These are phyloP conservation scores for Heliconius charithonia DNA, from an alignment of 2,888 invertebrate genomes.

Conservation along the genomic window DNA sequence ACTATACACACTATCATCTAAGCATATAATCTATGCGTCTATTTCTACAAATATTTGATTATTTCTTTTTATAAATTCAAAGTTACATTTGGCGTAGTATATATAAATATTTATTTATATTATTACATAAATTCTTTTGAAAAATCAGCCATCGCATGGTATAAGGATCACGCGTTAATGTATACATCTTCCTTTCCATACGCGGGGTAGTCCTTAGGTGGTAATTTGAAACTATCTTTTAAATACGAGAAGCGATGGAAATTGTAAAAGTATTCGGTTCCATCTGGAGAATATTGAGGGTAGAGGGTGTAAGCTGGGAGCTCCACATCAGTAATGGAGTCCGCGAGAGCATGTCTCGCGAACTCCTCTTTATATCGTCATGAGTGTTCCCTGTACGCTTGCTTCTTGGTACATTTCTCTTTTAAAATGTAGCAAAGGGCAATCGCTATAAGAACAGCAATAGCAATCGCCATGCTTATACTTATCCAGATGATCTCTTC, in stretches of 20 bases:
- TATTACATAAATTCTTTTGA: constrained; percentile 28
- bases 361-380: constrained; percentile 84
- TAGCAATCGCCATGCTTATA: constrained; percentile 93
- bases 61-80: constrained; percentile 39
- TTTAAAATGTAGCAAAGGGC: constrained; percentile 92
- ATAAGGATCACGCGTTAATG: constrained; percentile 70
- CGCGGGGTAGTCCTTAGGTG: constrained; percentile 73
- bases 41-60: constrained; percentile 39
- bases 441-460: constrained; percentile 91
- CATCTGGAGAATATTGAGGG: constrained; percentile 78
- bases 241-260: constrained; percentile 78
- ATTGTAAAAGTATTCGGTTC: constrained; percentile 79
- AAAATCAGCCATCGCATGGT: not conserved
- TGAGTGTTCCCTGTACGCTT: constrained; percentile 89
- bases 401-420: constrained; percentile 91
- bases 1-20: constrained; percentile 27
- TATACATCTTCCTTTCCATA: constrained; percentile 72
- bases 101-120: constrained; percentile 25
- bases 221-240: constrained; percentile 71
- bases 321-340: constrained; percentile 70
- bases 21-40: constrained; percentile 15
- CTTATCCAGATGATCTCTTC: constrained; percentile 95
- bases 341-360: constrained; percentile 74
- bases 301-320: constrained; percentile 74
- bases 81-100: constrained; percentile 39